Conservation (phyloP, 1,140 invertebrate genomes). For the Drosophila parabipectinata region DNA sequence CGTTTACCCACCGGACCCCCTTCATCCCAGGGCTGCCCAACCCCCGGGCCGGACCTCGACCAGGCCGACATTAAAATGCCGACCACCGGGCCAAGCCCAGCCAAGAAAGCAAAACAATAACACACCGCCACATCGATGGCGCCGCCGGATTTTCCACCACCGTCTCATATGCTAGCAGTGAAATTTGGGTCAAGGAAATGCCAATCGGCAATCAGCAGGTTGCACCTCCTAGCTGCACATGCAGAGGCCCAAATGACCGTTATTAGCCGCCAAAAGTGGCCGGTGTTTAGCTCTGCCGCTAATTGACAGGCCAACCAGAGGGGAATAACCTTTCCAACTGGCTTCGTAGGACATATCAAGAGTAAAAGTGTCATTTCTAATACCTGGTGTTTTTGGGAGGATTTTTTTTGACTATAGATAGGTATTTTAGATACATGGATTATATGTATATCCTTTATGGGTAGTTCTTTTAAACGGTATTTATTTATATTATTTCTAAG, state of each 20-base stretch:
- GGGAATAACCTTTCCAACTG: constrained; percentile 46
- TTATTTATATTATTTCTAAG: too few species aligned
- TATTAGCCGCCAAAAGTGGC: constrained; percentile 52
- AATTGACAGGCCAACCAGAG: constrained; percentile 52
- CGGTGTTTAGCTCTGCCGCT: constrained; percentile 45
- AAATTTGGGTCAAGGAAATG: constrained; percentile 82
- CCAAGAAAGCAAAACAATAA: constrained; percentile 50
- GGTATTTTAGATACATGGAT: too few species aligned
- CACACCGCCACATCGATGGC: constrained; percentile 19
- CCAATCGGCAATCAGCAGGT: constrained; percentile 64
- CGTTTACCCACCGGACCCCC: constrained; percentile 28
- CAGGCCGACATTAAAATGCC: constrained; percentile 22
- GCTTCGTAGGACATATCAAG: neutral
- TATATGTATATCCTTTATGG: too few species aligned
- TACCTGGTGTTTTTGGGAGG: too few species aligned
- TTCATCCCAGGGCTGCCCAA: neutral
- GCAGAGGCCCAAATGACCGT: constrained; percentile 49
- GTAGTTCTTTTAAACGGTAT: too few species aligned
- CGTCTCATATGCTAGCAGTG: constrained; percentile 38
- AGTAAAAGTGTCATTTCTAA: neutral
- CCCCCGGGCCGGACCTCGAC: neutral
- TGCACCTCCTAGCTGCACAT: constrained; percentile 26
- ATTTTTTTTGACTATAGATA: too few species aligned
- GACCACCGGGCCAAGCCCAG: constrained; percentile 40
- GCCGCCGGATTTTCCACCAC: constrained; percentile 35